These are phyloP conservation scores for Agraylea sexmaculata DNA, from an alignment of 1,140 invertebrate genomes.

Conservation along the genomic window DNA sequence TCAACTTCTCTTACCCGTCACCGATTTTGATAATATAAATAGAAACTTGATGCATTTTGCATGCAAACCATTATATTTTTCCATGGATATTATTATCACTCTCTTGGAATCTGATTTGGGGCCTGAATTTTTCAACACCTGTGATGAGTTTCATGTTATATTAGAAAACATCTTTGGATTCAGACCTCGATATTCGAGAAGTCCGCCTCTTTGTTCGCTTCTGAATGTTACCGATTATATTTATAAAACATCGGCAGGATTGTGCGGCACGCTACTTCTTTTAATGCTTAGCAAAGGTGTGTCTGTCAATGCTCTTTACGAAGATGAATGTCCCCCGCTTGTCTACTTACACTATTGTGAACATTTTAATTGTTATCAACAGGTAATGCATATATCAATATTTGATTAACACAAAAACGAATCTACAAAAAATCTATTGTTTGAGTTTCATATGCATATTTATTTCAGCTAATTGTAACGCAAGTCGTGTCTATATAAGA, in stretches of 20 bases:
- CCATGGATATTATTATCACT: slow-evolving; percentile 29
- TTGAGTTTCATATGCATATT: too few relatives aligned
- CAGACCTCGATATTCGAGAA: slow-evolving; percentile 25
- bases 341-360: slow-evolving; percentile 33
- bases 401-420: background rate
- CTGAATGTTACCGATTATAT: slow-evolving; percentile 37
- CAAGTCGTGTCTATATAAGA: too few relatives aligned
- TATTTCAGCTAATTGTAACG: too few relatives aligned
- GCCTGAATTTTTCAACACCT: slow-evolving; percentile 32
- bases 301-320: slow-evolving; percentile 27
- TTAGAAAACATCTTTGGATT: slow-evolving; percentile 28
- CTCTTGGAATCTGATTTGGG: slow-evolving; percentile 30
- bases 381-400: slow-evolving; percentile 9
- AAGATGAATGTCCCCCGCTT: slow-evolving; percentile 35
- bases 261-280: slow-evolving; percentile 31
- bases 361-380: slow-evolving; percentile 23
- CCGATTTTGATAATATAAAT: slow-evolving; percentile 26
- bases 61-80: slow-evolving; percentile 36
- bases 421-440: too few relatives aligned
- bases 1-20: slow-evolving; percentile 27
- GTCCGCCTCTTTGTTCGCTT: slow-evolving; percentile 32
- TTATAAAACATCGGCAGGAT: slow-evolving; percentile 28
- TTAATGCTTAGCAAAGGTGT: slow-evolving; percentile 33
- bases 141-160: slow-evolving; percentile 27
- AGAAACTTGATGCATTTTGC: slow-evolving; percentile 30